phyloP scores from a whole-genome alignment of 1,140 invertebrate genomes.

The Venturia canescens region DNA sequence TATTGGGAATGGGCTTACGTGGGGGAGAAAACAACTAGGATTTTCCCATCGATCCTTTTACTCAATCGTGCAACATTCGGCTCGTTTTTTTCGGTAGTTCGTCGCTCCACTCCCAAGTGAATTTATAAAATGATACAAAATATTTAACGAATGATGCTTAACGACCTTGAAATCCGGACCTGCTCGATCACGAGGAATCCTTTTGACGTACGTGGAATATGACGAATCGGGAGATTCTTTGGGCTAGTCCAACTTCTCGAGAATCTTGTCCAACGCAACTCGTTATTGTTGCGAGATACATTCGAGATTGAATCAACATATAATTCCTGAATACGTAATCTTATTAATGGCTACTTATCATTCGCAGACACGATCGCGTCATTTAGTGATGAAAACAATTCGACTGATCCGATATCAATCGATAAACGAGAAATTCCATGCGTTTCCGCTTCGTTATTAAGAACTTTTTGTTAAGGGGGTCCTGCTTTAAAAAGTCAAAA shows the following conservation, averaged over 20 bases:
- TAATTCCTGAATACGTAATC: neutral
- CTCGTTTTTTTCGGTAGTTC: neutral
- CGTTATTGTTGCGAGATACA: neutral
- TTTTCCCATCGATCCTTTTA: slow-evolving; percentile 19
- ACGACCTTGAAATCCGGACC: neutral
- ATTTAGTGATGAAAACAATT: no score
- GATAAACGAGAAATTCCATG: no score
- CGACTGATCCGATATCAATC: no score
- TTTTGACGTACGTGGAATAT: neutral
- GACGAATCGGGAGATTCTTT: neutral
- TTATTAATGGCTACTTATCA: neutral
- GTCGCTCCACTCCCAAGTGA: neutral
- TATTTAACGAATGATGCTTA: neutral
- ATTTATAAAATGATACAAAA: slow-evolving; percentile 9
- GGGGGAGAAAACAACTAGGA: slow-evolving; percentile 3
- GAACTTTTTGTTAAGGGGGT: no score
- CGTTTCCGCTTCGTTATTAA: no score
- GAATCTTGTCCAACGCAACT: neutral
- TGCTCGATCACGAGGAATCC: neutral
- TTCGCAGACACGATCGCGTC: neutral
- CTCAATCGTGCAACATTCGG: neutral
- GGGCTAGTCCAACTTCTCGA: neutral
- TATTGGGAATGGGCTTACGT: neutral
- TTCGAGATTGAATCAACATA: slow-evolving; percentile 4
- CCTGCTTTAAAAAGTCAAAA: no score